Evolutionary conservation across 1,140 invertebrate species (phyloP), one percentile per base, ranked within the genome.

Genomic region (Solen grandis): DNA sequence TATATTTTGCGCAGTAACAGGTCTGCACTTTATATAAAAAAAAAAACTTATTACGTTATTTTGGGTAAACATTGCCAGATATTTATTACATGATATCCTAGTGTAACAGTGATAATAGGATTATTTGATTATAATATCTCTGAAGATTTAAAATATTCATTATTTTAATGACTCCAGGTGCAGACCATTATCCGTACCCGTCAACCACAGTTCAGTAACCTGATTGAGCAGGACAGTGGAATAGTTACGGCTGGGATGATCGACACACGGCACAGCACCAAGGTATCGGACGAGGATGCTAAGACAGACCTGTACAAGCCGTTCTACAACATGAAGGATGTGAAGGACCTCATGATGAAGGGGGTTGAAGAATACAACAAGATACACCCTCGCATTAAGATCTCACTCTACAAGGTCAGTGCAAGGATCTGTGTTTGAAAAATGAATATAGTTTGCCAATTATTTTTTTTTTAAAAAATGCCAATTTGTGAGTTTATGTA

Each of bases 331-430:
- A 55, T 85, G 10, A 62, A 83, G 5, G 81, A 86, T 0, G 84
- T 89, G 10, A 86, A 88, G 55, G 84, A 87, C 27, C 79, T 91
- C 38, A 85, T 92, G 84, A 85, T 82, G 25, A 88, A 87, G 78
- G 90, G 88, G 8, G 87, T 91, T 0, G 90, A 92, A 59, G 91
- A 92, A 72, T 91, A 90, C 82, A 92, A 92, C 80, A 92, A 92
- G 75, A 88, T 87, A 50, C 86, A 91, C 72, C 91, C 91, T 2
- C 66, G 84, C 19, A 91, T 92, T 65, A 90, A 89, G 46, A 66
- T 92, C 27, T 84, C 89, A 14, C 74, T 92, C 22, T 91, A 91
- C 75, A 91, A 89, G 86, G 88, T 90, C 60, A 74, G 57, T 5
- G n/a, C n/a, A n/a, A n/a, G n/a, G n/a, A n/a, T n/a, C n/a, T n/a